Base-by-base conservation (phyloP, 2,888 invertebrate genomes). In the Heliothis peltigera region DNA sequence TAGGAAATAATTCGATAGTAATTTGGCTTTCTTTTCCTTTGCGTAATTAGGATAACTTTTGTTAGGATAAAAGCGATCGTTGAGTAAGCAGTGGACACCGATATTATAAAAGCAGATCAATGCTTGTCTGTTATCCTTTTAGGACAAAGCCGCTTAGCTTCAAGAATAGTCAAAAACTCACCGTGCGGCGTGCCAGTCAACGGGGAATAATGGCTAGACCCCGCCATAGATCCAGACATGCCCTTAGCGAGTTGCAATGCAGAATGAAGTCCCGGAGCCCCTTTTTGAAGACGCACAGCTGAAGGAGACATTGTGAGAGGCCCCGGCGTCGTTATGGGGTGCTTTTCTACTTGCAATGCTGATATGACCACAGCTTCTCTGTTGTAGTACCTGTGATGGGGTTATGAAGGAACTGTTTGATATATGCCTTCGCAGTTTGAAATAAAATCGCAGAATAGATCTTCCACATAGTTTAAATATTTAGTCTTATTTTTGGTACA, bases 351-450 rank as follows among this genome's bases (percentile, higher is more conserved):
- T 95, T 98, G 98, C 68, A 98, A 96, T 58, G 98, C 98, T 90
- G 98, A 98, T 93, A 98, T 98, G 65, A 98, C 98, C 79, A 98
- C 97, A 66, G 98, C 98, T 92, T 98, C 98, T 78, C 98, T 97
- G 91, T 98, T 98, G 95, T 98, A 98, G 93, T 98, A 98, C 94
- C 98, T 98, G 64, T 15, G 10, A 43, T 8, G 48, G 22, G 17
- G 43, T 47, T n/a, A 17, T 18, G 4, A 8, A 43, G 18, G 28
- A 39, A 15, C 21, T 48, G 7, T 48, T 19, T 15, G 10, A 7
- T 17, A 15, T 35, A 28, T 22, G 48, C n/a, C 6, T 42, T 66
- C 52, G 52, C 65, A 2, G 42, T 17, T 42, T 42, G 42, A 17
- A 42, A 6, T 53, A 15, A 21, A 21, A 7, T 66, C 32, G 71